These are phyloP conservation scores for Agrotis segetum DNA, from an alignment of 2,888 invertebrate genomes.

Conservation along the genomic window DNA sequence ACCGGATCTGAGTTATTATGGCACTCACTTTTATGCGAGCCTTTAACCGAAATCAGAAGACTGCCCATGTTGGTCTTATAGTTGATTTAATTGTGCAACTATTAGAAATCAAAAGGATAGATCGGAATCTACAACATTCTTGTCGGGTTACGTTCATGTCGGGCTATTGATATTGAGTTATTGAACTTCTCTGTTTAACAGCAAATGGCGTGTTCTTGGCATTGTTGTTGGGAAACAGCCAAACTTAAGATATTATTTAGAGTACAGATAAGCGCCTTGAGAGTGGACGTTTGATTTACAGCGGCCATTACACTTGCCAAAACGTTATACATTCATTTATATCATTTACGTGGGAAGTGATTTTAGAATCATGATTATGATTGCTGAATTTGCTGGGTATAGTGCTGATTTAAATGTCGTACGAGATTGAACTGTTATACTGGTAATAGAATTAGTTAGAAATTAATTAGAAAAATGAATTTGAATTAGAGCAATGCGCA, in stretches of 20 bases:
- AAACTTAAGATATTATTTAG: slow-evolving; percentile 51
- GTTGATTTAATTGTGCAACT: slow-evolving; percentile 45
- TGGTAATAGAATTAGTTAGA: slow-evolving; percentile 5
- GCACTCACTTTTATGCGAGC: slow-evolving; percentile 51
- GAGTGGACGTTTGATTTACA: slow-evolving; percentile 54
- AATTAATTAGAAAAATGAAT: no score
- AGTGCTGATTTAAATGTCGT: slow-evolving; percentile 30
- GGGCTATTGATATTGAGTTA: slow-evolving; percentile 25
- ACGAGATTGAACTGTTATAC: slow-evolving; percentile 9
- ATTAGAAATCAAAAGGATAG: slow-evolving; percentile 27
- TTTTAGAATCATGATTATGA: slow-evolving; percentile 39
- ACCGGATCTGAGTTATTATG: slow-evolving; percentile 57
- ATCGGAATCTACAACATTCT: slow-evolving; percentile 48
- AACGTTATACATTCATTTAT: slow-evolving; percentile 48
- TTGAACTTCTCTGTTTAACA: slow-evolving; percentile 34
- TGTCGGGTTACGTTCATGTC: slow-evolving; percentile 28
- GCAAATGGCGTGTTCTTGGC: slow-evolving; percentile 41
- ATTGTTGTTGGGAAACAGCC: slow-evolving; percentile 51
- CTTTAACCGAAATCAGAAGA: slow-evolving; percentile 56
- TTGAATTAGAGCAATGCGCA: slow-evolving; percentile 21
- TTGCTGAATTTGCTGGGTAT: slow-evolving; percentile 27
- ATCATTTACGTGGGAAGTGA: slow-evolving; percentile 55
- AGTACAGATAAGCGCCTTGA: slow-evolving; percentile 53
- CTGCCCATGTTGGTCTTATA: slow-evolving; percentile 31
- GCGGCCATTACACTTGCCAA: slow-evolving; percentile 54